Evolutionary conservation across 2,797 vertebrate genomes (phyloP), one percentile per base, ranked within the genome.

Genomic region (Ispidina lecontei): DNA sequence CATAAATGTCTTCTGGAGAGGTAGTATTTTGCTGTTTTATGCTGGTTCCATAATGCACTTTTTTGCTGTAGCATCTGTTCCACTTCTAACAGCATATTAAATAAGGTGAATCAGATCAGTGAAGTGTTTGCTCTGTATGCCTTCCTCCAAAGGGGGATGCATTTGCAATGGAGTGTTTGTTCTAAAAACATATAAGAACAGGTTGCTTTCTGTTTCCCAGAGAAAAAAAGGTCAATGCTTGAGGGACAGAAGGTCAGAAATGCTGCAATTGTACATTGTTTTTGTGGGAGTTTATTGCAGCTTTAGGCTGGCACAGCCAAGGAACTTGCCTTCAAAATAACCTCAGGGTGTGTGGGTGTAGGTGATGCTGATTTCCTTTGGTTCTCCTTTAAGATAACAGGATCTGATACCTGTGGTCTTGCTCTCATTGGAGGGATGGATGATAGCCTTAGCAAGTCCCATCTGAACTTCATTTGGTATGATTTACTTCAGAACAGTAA

Each of bases 191-290:
- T 41, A 12, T 65, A 84, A 87, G 69, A 60, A 89, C 77, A 91
- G 21, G 78, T 95, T 87, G 29, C 47, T 91, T 89, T 94, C 86
- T 84, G 69, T 87, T 95, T 94, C 65, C 52, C 78, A 67, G 81
- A 82, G 56, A 25, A 86, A 87, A 75, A 81, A 69, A 84, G 59
- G 65, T 82, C 65, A 84, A n/a, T 28, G 9, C 79, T 84, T 76
- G 74, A 86, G 64, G 65, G 78, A 91, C 80, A 87, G 79, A 75
- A 91, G 82, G 91, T 93, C 59, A 63, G 72, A 78, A 78, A 44
- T 71, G 35, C 52, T 78, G 31, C 4, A 15, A 86, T 76, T 93
- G 89, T 90, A 80, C 79, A 84, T 94, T 93, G 76, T 92, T 96
- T 93, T 69, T 83, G 43, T 69, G 70, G 44, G 54, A 84, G 44